Conservation (phyloP, 2,113 vertebrate species). For the Poecile atricapillus region DNA sequence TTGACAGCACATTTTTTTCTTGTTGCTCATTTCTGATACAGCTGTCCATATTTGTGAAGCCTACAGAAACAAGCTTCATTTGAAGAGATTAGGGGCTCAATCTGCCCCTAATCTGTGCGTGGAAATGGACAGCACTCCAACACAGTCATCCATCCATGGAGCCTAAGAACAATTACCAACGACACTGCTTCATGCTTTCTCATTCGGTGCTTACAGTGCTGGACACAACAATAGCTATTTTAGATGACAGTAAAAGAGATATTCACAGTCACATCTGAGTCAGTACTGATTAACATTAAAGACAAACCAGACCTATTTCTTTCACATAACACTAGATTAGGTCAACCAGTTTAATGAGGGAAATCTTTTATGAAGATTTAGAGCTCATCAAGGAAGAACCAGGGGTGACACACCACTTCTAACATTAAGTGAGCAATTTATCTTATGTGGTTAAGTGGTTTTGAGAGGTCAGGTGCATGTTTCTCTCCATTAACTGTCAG, state of each 20-base stretch:
- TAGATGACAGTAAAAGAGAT: background rate
- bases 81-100: background rate
- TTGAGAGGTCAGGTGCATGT: background rate
- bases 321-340: background rate
- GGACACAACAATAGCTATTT: background rate
- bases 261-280: background rate
- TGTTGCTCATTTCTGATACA: background rate
- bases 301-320: background rate
- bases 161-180: background rate
- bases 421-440: background rate
- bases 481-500: background rate
- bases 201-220: background rate
- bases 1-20: background rate
- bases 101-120: background rate
- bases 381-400: background rate
- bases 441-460: background rate
- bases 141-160: background rate
- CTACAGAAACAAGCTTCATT: background rate
- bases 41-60: background rate
- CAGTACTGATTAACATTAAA: background rate
- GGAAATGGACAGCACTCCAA: background rate
- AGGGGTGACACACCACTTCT: background rate
- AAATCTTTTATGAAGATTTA: background rate
- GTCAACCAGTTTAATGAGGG: background rate
- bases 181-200: accelerated